Evolutionary conservation across 2,888 invertebrate genomes (phyloP).

Genomic region (Lysandra bellargus): DNA sequence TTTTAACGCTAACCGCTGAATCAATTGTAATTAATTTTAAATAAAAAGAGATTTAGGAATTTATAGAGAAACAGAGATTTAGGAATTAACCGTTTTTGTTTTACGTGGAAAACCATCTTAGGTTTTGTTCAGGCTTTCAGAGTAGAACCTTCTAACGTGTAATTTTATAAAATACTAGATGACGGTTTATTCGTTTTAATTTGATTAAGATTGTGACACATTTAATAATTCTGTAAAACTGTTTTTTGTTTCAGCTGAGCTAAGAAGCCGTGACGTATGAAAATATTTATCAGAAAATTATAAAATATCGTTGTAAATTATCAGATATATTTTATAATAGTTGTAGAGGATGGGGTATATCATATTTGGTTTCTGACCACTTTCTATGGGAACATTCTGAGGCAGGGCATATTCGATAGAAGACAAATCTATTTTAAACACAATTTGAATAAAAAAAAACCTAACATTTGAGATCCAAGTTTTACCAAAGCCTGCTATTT

Average conservation of each 20-base stretch:
- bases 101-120: too few relatives aligned
- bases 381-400: slow-evolving; percentile 24
- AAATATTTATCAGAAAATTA: slow-evolving; percentile 8
- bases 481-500: not conserved
- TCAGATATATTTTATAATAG: not conserved
- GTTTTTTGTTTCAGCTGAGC: not conserved
- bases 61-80: too few relatives aligned
- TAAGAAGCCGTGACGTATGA: not conserved
- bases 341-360: slow-evolving; percentile 29
- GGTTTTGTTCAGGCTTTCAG: too few relatives aligned
- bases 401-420: not conserved
- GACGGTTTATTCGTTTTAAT: too few relatives aligned
- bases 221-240: too few relatives aligned
- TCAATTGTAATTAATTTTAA: too few relatives aligned
- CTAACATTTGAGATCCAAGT: not conserved
- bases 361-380: slow-evolving; percentile 34
- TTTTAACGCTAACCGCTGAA: too few relatives aligned
- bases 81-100: too few relatives aligned
- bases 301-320: not conserved
- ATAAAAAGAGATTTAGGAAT: too few relatives aligned
- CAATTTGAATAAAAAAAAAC: not conserved
- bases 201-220: too few relatives aligned
- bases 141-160: too few relatives aligned
- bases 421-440: not conserved
- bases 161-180: too few relatives aligned